Evolutionary conservation across 2,888 invertebrate species (phyloP).

Genomic region (Sialis lutaria): DNA sequence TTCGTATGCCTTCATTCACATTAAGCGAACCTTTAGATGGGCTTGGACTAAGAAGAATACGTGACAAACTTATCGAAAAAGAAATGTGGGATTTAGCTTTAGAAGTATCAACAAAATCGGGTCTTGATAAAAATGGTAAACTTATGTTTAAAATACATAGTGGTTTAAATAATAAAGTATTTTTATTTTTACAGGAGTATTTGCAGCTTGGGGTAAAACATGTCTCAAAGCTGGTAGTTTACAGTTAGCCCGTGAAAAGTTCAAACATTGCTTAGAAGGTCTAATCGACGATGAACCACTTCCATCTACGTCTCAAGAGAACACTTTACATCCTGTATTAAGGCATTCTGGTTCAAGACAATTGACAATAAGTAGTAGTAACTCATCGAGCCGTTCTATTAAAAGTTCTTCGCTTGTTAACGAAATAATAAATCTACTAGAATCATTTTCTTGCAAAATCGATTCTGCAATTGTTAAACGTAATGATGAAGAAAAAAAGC

Average conservation of each 20-base stretch:
- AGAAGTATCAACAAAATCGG: conserved; percentile 76
- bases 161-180: not conserved
- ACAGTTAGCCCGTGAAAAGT: conserved; percentile 58
- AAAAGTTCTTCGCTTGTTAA: conserved; percentile 49
- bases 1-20: not conserved
- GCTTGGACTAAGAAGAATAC: conserved; percentile 49
- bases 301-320: not conserved
- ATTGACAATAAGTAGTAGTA: conserved; percentile 1
- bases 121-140: conserved; percentile 44
- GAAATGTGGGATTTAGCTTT: conserved; percentile 73
- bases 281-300: conserved; percentile 20
- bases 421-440: conserved; percentile 52
- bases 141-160: too few species aligned
- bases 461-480: conserved; percentile 30
- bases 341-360: conserved; percentile 2
- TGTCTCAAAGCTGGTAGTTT: conserved; percentile 65
- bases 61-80: conserved; percentile 56
- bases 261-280: conserved; percentile 37
- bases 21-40: conserved; percentile 20
- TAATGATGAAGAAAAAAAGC: conserved; percentile 20
- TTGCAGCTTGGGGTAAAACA: conserved; percentile 79
- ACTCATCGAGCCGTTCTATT: conserved; percentile 23
- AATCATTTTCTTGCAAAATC: conserved; percentile 37
- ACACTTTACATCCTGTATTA: not conserved
- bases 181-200: conserved; percentile 36